phyloP scores from a whole-genome alignment of 2,113 vertebrate genomes.

The Speoplatyrhinus poulsoni region DNA sequence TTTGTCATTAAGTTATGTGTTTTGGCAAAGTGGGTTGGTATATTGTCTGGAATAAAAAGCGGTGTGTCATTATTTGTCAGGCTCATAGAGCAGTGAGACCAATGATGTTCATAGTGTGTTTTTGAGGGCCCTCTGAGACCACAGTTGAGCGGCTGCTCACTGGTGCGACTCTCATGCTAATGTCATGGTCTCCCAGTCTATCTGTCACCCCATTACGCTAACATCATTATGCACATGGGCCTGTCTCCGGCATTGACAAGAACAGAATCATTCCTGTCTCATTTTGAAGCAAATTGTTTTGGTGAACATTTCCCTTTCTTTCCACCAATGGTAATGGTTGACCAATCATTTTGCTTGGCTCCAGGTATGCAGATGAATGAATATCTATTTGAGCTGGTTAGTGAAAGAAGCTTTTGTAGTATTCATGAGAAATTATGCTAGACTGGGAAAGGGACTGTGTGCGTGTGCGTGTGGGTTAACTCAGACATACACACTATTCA shows the following conservation, averaged over 20 bases:
- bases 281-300: constrained; percentile 82
- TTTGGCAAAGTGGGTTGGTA: constrained; percentile 67
- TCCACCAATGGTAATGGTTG: constrained; percentile 52
- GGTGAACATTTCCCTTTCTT: constrained; percentile 72
- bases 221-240: constrained; percentile 80
- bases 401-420: constrained; percentile 74
- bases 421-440: constrained; percentile 72
- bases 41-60: constrained; percentile 61
- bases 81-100: constrained; percentile 60
- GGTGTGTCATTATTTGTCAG: constrained; percentile 74
- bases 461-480: constrained; percentile 12
- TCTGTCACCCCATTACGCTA: constrained; percentile 80
- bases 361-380: constrained; percentile 81
- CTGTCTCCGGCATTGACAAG: constrained; percentile 71
- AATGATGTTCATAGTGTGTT: constrained; percentile 66
- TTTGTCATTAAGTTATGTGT: constrained; percentile 65
- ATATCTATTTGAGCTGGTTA: constrained; percentile 75
- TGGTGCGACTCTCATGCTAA: constrained; percentile 81
- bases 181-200: constrained; percentile 79
- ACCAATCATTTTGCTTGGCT: constrained; percentile 76
- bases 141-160: constrained; percentile 77
- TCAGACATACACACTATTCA: not conserved
- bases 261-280: constrained; percentile 80
- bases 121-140: constrained; percentile 75
- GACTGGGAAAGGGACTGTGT: constrained; percentile 52